phyloP scores from a whole-genome alignment of 30 jellyfish, hydroid and myxozoan genomes.

The Aurelia sp. region DNA sequence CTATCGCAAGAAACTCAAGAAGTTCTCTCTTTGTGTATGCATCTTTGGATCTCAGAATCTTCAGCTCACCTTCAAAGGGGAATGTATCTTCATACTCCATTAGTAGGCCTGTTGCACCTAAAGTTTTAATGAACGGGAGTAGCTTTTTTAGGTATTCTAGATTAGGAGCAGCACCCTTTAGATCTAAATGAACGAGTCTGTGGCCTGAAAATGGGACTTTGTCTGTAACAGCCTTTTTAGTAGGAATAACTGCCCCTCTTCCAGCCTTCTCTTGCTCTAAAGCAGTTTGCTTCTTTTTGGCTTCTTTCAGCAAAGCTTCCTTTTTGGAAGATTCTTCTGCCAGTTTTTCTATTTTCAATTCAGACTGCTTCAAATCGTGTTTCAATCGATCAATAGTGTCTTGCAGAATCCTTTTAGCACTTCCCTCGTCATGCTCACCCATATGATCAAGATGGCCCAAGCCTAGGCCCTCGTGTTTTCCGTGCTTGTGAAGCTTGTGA shows the following conservation, averaged over 20 bases:
- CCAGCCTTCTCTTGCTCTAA: not conserved
- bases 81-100: constrained; percentile 94
- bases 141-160: constrained; percentile 60
- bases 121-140: constrained; percentile 46
- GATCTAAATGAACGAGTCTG: constrained; percentile 82
- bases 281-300: constrained; percentile 3
- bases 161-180: constrained; percentile 96
- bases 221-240: not conserved
- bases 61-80: constrained; percentile 78
- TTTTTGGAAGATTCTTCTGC: constrained; percentile 11
- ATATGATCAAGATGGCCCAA: constrained; percentile 64
- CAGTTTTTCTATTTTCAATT: constrained; percentile 15
- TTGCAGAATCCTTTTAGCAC: not conserved
- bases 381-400: constrained; percentile 26
- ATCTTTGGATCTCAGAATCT: constrained; percentile 54
- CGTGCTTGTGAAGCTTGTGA: constrained; percentile 2
- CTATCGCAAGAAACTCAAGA: constrained; percentile 56
- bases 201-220: constrained; percentile 70
- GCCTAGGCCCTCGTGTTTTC: constrained; percentile 36
- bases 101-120: constrained; percentile 85
- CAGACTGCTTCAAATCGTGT: constrained; percentile 3
- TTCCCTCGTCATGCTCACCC: constrained; percentile 11
- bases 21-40: constrained; percentile 77
- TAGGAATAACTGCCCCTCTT: not conserved
- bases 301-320: not conserved